phyloP scores from a whole-genome alignment of 2,888 invertebrate species.

The Agrochola lota region DNA sequence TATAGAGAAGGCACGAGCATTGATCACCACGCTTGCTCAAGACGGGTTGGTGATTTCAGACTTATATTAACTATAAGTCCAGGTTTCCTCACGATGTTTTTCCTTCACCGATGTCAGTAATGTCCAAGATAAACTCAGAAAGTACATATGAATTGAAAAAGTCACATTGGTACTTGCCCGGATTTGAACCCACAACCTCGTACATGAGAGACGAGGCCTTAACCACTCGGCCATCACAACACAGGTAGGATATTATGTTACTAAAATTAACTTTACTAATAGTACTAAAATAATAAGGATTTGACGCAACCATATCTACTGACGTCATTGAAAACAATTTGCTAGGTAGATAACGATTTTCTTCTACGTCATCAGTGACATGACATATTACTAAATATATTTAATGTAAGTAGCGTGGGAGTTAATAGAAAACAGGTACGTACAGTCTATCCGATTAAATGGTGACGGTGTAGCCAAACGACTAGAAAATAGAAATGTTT shows the following conservation, averaged over 20 bases:
- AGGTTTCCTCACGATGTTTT: no score
- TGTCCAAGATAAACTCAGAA: no score
- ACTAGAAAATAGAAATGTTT: not conserved
- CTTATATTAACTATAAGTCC: no score
- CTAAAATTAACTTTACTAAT: slow-evolving; percentile 18
- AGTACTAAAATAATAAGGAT: slow-evolving; percentile 27
- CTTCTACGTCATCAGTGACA: slow-evolving; percentile 44
- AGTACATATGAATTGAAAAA: no score
- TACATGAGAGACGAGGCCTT: no score
- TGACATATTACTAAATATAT: slow-evolving; percentile 18
- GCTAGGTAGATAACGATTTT: slow-evolving; percentile 23
- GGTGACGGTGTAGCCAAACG: not conserved
- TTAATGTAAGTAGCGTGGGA: not conserved
- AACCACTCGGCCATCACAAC: no score
- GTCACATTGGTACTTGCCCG: no score
- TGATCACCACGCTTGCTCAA: no score
- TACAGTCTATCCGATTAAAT: not conserved
- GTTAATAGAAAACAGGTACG: not conserved
- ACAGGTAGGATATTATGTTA: not conserved
- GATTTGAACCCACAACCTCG: no score
- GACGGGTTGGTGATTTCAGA: no score
- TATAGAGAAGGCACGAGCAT: no score
- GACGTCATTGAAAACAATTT: slow-evolving; percentile 47
- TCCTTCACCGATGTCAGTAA: no score
- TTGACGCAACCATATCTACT: slow-evolving; percentile 5